Evolutionary conservation across 2,797 vertebrate genomes (phyloP), one percentile per base, ranked within the genome.

Genomic region (Platalea minor): DNA sequence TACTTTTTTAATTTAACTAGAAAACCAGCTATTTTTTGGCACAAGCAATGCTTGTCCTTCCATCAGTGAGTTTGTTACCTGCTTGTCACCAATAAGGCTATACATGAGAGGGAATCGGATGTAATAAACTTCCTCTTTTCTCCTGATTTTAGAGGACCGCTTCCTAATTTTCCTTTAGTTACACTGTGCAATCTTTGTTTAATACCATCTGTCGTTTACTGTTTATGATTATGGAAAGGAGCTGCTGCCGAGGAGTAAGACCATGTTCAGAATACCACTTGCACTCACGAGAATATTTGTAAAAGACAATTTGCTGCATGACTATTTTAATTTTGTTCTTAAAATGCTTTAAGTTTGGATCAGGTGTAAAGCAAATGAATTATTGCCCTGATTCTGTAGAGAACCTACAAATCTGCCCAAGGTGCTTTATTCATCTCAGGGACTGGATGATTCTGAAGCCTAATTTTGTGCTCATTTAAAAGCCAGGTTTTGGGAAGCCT

Each of bases 1-100:
- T 92, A 60, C 87, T 92, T 93, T 39, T 92, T 70, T 70, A 80
- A 77, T 69, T 84, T 94, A 81, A 94, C 83, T 85, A 39, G 46
- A 50, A 95, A 85, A 20, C 2, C 26, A 60, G 39, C 68, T 88
- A 33, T 63, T 92, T 94, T 93, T 92, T 91, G 79, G 78, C 72
- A 73, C 41, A 41, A 41, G 57, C 61, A 53, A 3, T 68, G 57
- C 69, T 89, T 80, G 17, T 48, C 51, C 39, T 77, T 87, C 89
- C 77, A 43, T 83, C 45, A 26, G 21, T 45, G 61, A 25, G 9
- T 91, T 81, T 83, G 50, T 57, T 91, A 88, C 72, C 67, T 90
- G 68, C 70, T 65, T 88, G 10, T 70, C 73, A 26, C 46, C 83
- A n/a, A 29, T 17, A 67, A 56, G 59, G n/a, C 48, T 72, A 2